Conservation (phyloP, 2,888 invertebrate genomes). For the Pardosa pseudoannulata region DNA sequence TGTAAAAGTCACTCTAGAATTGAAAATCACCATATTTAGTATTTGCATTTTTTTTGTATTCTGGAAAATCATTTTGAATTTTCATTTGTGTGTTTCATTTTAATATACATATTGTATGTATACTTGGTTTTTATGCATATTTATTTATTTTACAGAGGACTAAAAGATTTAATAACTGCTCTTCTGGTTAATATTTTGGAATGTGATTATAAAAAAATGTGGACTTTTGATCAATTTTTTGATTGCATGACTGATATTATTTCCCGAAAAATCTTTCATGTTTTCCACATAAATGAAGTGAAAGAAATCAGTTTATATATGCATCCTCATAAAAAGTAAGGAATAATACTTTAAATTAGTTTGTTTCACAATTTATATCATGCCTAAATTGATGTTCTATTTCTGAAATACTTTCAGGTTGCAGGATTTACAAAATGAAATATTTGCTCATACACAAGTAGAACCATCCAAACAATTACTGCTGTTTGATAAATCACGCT, state of each 20-base stretch:
- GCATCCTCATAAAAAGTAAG: slow-evolving; percentile 80
- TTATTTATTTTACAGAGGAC: slow-evolving; percentile 81
- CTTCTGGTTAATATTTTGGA: slow-evolving; percentile 92
- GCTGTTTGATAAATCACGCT: slow-evolving; percentile 84
- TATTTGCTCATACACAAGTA: slow-evolving; percentile 91
- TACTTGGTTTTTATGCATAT: too few species aligned
- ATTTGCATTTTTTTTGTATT: too few species aligned
- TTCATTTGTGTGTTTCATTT: too few species aligned
- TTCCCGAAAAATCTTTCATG: slow-evolving; percentile 82
- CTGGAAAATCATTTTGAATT: too few species aligned
- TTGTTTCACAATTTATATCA: too few species aligned
- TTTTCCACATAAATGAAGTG: slow-evolving; percentile 91
- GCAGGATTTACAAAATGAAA: slow-evolving; percentile 86
- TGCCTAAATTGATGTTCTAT: not conserved
- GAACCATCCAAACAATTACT: slow-evolving; percentile 89
- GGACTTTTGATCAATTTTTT: slow-evolving; percentile 96
- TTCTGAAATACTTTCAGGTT: slow-evolving; percentile 81
- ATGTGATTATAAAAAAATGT: slow-evolving; percentile 90
- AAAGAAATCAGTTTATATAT: slow-evolving; percentile 87
- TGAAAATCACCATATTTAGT: too few species aligned
- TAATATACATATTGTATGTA: too few species aligned
- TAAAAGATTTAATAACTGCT: slow-evolving; percentile 91
- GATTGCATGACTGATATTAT: slow-evolving; percentile 86
- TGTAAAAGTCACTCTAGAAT: too few species aligned
- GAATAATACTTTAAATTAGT: not conserved